phyloP scores from a whole-genome alignment of 2,797 vertebrate genomes.

The Capromys pilorides region DNA sequence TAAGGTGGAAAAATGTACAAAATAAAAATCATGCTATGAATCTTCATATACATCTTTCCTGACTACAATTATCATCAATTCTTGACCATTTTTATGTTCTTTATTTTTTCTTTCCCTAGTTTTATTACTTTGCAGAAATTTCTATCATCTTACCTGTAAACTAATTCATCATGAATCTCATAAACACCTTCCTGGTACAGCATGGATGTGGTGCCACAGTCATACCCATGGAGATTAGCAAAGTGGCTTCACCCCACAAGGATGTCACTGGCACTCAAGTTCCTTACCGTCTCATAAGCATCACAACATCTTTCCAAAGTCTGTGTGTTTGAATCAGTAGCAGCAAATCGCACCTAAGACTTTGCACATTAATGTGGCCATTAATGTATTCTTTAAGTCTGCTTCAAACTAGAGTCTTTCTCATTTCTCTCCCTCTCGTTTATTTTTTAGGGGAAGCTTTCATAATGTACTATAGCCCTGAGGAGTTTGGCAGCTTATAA shows the following conservation, averaged over 20 bases:
- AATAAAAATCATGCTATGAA: background rate
- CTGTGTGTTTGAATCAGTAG: background rate
- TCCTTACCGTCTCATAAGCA: background rate
- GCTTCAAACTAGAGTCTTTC: background rate
- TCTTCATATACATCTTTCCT: background rate
- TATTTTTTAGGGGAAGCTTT: background rate
- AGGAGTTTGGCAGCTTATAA: background rate
- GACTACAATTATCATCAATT: background rate
- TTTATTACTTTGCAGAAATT: background rate
- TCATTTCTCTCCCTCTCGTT: background rate
- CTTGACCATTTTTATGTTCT: background rate
- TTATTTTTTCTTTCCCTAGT: background rate
- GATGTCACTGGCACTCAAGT: background rate
- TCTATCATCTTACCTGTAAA: background rate
- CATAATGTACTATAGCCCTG: background rate
- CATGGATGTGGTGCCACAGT: background rate
- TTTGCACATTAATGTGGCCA: too few species aligned
- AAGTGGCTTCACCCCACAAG: background rate
- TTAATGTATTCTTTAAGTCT: background rate
- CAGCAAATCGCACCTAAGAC: background rate
- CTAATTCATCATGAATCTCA: background rate
- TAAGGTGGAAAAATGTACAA: background rate
- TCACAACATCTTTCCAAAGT: background rate
- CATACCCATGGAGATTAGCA: background rate
- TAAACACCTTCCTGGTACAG: background rate